Evolutionary conservation across 1,140 invertebrate species (phyloP), one percentile per base, ranked within the genome.

Genomic region (Ceratina australensis): DNA sequence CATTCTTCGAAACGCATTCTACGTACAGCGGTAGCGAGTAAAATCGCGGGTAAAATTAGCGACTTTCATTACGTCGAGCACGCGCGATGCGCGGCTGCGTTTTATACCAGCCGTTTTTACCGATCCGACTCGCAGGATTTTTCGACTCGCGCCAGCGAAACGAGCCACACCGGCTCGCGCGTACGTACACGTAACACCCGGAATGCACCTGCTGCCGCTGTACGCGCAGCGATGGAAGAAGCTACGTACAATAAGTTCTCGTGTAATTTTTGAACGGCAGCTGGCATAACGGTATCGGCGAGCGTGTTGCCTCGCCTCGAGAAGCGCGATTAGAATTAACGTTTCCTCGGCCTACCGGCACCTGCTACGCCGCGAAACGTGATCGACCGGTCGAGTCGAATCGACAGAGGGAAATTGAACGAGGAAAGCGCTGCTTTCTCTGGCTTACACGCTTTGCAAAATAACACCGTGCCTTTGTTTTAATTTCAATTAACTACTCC

Each of bases 221-320:
- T 52, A 15, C 59, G 59, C 20, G 71, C 5, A 72, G 61, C 69
- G 57, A n/a, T n/a, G n/a, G n/a, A n/a, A n/a, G n/a, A n/a, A n/a
- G 72, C 69, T 20, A 15, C 16, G 42, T 24, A 24, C 52, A 59
- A 74, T 74, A 73, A 74, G 63, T 79, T 74, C 71, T 80, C 69
- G 72, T 65, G 72, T 76, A 76, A 80, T 72, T 64, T 80, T 78
- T 72, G 26, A 78, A 67, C 73, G 60, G 52, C 28, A 78, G 26
- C 54, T 20, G 74, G 74, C 28, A 47, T 80, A 80, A 80, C 79
- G 79, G 79, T 80, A 80, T 50, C 42, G 49, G 3, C n/a, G 33
- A 66, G 54, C 61, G 59, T 63, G 54, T 52, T 47, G 63, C 49
- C n/a, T 60, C 54, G 63, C 49, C n/a, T 60, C 28, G 49, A 24